Percentiles rank a stretch among this genome's conserved stretches.
phyloP scores from a whole-genome alignment of 2,797 vertebrate species.

The Crax fasciolata region DNA sequence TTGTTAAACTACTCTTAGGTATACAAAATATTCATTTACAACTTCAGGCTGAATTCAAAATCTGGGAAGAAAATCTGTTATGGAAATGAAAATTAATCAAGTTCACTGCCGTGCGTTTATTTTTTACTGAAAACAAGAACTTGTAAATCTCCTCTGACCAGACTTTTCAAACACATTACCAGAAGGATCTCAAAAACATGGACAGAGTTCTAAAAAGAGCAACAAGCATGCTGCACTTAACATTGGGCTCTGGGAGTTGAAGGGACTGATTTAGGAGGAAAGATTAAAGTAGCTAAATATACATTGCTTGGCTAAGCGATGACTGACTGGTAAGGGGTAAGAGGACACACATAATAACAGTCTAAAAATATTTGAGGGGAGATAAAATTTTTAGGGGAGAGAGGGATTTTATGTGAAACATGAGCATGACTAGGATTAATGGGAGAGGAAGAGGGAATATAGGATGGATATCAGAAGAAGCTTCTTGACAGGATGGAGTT shows the following conservation, averaged over 20 bases:
- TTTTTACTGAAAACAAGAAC: not conserved
- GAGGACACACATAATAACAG: constrained; percentile 52
- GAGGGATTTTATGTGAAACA: constrained; percentile 69
- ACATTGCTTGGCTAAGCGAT: constrained; percentile 60
- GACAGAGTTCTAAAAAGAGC: constrained; percentile 33
- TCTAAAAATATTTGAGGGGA: constrained; percentile 81
- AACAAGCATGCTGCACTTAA: constrained; percentile 34
- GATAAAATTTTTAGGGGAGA: constrained; percentile 68
- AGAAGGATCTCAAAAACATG: constrained; percentile 51
- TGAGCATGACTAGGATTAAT: constrained; percentile 68
- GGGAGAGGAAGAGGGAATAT: constrained; percentile 54
- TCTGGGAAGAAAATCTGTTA: not conserved
- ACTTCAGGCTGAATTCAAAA: not conserved
- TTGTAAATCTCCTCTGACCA: not conserved
- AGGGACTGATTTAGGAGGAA: constrained; percentile 67
- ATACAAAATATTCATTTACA: not conserved
- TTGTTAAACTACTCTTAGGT: not conserved
- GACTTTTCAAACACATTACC: not conserved
- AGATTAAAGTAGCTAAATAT: constrained; percentile 76
- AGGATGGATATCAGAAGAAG: not conserved
- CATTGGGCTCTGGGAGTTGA: constrained; percentile 29
- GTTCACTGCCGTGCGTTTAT: not conserved
- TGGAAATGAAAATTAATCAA: not conserved
- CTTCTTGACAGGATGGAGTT: not conserved
- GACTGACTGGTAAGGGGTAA: constrained; percentile 73